These are phyloP conservation scores for Scomber colias DNA, from an alignment of 2,113 vertebrate genomes.

Conservation along the genomic window DNA sequence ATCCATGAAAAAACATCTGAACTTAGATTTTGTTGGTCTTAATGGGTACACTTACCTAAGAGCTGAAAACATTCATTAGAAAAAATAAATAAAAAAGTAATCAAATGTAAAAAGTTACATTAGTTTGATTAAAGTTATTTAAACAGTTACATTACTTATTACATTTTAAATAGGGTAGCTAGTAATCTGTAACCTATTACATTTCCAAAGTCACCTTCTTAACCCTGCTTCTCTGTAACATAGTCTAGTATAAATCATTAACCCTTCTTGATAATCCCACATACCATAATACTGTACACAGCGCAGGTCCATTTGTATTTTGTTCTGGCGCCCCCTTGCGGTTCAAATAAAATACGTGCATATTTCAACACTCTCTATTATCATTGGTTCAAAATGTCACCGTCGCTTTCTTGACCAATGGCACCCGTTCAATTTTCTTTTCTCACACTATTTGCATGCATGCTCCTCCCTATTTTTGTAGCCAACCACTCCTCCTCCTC, in stretches of 20 bases:
- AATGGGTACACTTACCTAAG: no score
- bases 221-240: background rate
- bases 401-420: conserved; percentile 59
- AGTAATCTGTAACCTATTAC: no score
- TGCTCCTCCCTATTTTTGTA: conserved; percentile 50
- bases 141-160: no score
- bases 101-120: no score
- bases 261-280: background rate
- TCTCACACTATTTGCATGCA: conserved; percentile 10
- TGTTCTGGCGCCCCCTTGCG: conserved; percentile 58
- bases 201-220: no score
- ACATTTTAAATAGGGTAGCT: no score
- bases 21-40: no score
- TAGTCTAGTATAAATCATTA: background rate
- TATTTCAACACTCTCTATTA: background rate
- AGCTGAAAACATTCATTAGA: no score
- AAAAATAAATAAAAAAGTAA: no score
- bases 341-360: fast-evolving
- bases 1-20: no score
- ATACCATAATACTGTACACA: no score
- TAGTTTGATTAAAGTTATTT: no score
- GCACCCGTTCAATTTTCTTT: background rate
- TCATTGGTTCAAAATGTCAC: conserved; percentile 67
- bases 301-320: background rate
- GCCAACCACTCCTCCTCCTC: conserved; percentile 11